Evolutionary conservation across 2,797 vertebrate species (phyloP), one percentile per base, ranked within the genome.

Genomic region (Botia kubotai): DNA sequence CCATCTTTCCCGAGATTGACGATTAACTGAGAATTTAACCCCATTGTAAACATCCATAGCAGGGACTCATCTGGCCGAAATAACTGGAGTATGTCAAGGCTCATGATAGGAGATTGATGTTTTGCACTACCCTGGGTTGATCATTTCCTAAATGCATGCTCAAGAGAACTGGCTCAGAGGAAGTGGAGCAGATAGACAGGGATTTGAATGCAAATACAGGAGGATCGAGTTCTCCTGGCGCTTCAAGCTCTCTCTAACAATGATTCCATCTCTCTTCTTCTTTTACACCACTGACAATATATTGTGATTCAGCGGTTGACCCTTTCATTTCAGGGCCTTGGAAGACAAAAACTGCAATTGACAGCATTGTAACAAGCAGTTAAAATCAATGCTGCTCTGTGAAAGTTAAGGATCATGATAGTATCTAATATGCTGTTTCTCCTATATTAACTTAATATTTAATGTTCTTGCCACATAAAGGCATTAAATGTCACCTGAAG

Each of bases 1-100:
- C n/a, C 79, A 81, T 80, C 83, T 85, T 84, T 80, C 89, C 88
- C 19, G 36, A 88, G 89, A 88, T 87, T 91, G 92, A 91, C 89
- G 87, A 90, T 90, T 89, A 87, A 81, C 90, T 83, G 88, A 73
- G 81, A 87, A 89, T 91, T 92, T 90, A 91, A 90, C 89, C 90
- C 88, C 14, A 87, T 87, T 91, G 88, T 94, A 93, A 94, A 94
- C 91, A 93, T 91, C 91, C 89, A 75, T 68, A 13, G 55, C 43
- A 8, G 57, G 82, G 88, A 87, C 89, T 92, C 92, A 92, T 92
- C 91, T 91, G 91, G 89, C 85, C 87, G 90, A 92, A 92, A 93
- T 92, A 93, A 92, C 89, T 77, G 71, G 88, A 83, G 88, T 87
- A 79, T 76, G 83, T 88, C 89, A 43, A 85, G 82, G 79, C 68